Evolutionary conservation across 2,113 vertebrate genomes (phyloP).

Genomic region (Colossoma macropomum): DNA sequence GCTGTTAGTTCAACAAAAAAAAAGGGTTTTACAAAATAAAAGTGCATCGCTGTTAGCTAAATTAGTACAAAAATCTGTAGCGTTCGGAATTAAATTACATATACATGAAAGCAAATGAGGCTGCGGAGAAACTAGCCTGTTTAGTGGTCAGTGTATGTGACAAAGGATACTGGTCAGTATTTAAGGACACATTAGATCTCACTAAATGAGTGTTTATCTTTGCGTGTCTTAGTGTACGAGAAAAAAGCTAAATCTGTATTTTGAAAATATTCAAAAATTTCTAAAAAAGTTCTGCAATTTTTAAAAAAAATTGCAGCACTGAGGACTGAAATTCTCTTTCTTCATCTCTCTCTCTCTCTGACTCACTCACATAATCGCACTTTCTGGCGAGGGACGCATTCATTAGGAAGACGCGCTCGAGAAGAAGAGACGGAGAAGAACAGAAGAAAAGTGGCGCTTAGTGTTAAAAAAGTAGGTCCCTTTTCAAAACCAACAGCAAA

Average conservation of each 20-base stretch:
- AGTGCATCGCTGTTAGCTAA: not conserved
- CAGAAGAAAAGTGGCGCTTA: slow-evolving; percentile 32
- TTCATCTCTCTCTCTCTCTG: not conserved
- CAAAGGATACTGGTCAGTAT: not conserved
- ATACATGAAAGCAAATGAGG: not conserved
- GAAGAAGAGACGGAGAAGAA: slow-evolving; percentile 36
- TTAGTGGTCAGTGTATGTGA: not conserved
- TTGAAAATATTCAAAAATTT: too few species aligned
- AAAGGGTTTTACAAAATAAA: not conserved
- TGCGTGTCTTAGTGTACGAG: not conserved
- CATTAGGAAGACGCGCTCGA: not conserved
- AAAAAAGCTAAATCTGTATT: not conserved
- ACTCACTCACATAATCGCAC: not conserved
- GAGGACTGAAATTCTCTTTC: not conserved
- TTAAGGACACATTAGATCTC: not conserved
- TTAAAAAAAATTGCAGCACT: too few species aligned
- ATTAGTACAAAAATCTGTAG: not conserved
- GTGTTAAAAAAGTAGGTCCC: not conserved
- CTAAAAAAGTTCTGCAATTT: too few species aligned
- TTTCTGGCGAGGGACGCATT: not conserved
- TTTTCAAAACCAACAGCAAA: not conserved
- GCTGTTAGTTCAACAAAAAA: not conserved
- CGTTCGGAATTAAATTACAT: not conserved
- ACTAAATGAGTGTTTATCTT: not conserved
- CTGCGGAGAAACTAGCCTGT: not conserved